Evolutionary conservation across 1,140 invertebrate genomes (phyloP), one percentile per base, ranked within the genome.

Genomic region (Sitodiplosis mosellana): DNA sequence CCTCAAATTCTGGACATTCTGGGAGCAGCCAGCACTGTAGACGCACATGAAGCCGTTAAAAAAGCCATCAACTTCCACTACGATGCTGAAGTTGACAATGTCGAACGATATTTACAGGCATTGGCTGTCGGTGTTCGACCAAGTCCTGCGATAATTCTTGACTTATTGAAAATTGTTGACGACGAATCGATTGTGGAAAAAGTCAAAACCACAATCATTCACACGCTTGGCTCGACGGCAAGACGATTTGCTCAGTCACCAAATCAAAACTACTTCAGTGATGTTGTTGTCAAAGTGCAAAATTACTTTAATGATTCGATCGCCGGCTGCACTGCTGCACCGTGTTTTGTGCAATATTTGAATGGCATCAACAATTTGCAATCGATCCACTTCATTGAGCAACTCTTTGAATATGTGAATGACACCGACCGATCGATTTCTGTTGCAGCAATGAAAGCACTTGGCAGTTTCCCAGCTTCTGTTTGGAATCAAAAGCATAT

Each of bases 91-190:
- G 53, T 68, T 19, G 75, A 80, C 48, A 59, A 74, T 14, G 70
- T 72, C 4, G 84, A 87, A 55, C 67, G 81, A 49, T 87, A 86
- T 59, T 62, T 87, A 1, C 78, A 83, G 71, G 73, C 76, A 0
- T 54, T 85, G 12, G 80, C 82, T 0, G 60, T 82, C 3, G 74
- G 75, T 12, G 66, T 71, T 7, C 69, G 76, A 53, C 78, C 78
- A 2, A 64, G 69, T 37, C 56, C 69, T 6, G 65, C 72, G 21
- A 69, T 83, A 11, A 62, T 80, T 15, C 65, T 70, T 55, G 76
- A 82, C 63, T 57, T 80, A 0, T 56, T 73, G 5, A 60, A 59
- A 17, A 55, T 67, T 33, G 71, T 69, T 12, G 63, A 67, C 40
- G 68, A 67, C 2, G 59, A 69, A 33, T 65, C 68, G 46, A 54